Evolutionary conservation across 2,113 vertebrate species (phyloP), one percentile per base, ranked within the genome.

Genomic region (Uropsilus gracilis): DNA sequence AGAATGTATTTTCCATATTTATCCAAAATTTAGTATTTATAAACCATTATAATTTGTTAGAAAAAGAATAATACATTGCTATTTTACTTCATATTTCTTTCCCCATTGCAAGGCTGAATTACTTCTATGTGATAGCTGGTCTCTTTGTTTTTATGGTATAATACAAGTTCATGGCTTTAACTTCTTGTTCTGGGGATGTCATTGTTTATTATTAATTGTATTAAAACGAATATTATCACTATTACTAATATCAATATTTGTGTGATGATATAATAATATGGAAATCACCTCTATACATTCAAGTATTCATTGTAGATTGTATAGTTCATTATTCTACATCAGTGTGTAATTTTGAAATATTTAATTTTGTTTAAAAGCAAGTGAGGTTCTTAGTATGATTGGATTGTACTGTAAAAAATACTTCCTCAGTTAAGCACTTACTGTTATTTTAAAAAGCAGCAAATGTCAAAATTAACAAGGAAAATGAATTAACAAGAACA

Each of bases 361-460:
- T 84, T 48, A 66, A 68, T 28, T 73, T 22, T 81, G 32, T 68
- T 48, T 48, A 30, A 83, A 94, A 95, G 83, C 59, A 89, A 95
- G 28, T 57, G 37, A 73, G 4, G 44, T 30, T 77, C 12, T 28
- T 61, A 30, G 26, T 50, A 63, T 32, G 55, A n/a, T 50, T 30
- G 50, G 9, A n/a, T 55, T 50, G 22, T 32, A 3, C 44, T 75
- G 7, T 24, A 69, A 71, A n/a, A 87, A 83, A 59, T 24, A 6
- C 9, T 8, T n/a, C 5, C 32, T 55, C 48, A 37, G 16, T 92
- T 83, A 63, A 66, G 2, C 53, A 69, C 8, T 73, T 34, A 68
- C 1, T 61, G 5, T 55, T 55, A 55, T 22, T 55, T 20, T 20
- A 30, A 76, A 81, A 77, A 90, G 42, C 11, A 78, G 24, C 24